These are phyloP conservation scores for Dicerorhinus sumatrensis DNA, from an alignment of 2,113 vertebrate genomes.

Conservation along the genomic window DNA sequence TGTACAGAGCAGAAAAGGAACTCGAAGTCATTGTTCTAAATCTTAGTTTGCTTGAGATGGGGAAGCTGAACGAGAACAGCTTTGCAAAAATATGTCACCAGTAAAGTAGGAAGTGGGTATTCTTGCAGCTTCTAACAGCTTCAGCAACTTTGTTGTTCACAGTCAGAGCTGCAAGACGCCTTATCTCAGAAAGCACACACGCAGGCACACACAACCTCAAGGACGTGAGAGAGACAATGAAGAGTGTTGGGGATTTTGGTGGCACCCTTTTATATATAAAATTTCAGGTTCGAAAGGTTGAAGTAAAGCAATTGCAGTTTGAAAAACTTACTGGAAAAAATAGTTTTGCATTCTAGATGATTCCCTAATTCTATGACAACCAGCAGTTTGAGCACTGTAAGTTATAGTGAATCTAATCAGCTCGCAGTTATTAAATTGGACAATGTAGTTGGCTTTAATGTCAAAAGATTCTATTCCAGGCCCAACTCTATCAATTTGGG, in stretches of 20 bases:
- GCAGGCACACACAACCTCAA: not conserved
- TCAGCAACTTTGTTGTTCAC: conserved; percentile 61
- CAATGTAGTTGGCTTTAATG: not conserved
- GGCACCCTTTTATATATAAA: not conserved
- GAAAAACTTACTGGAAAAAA: not conserved
- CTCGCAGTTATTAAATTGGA: not conserved
- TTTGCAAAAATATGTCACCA: conserved; percentile 73
- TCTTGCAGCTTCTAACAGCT: conserved; percentile 75
- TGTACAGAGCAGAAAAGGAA: conserved; percentile 66
- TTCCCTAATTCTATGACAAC: not conserved
- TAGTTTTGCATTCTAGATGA: not conserved
- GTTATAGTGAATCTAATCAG: not conserved
- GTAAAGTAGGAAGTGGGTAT: conserved; percentile 86
- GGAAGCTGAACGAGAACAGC: conserved; percentile 76
- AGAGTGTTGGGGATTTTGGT: not conserved
- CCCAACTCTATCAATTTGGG: not conserved
- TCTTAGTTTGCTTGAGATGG: conserved; percentile 60
- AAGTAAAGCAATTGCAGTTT: conserved; percentile 43
- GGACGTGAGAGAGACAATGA: not conserved
- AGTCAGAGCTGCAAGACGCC: conserved; percentile 16
- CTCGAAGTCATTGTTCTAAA: conserved; percentile 59
- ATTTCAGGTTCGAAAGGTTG: not conserved
- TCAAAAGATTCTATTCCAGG: not conserved
- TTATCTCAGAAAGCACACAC: not conserved
- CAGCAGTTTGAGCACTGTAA: not conserved